Percentiles rank a stretch among this genome's conserved stretches.
phyloP scores from a whole-genome alignment of 2,888 invertebrate species.

The Zeuzera pyrina region DNA sequence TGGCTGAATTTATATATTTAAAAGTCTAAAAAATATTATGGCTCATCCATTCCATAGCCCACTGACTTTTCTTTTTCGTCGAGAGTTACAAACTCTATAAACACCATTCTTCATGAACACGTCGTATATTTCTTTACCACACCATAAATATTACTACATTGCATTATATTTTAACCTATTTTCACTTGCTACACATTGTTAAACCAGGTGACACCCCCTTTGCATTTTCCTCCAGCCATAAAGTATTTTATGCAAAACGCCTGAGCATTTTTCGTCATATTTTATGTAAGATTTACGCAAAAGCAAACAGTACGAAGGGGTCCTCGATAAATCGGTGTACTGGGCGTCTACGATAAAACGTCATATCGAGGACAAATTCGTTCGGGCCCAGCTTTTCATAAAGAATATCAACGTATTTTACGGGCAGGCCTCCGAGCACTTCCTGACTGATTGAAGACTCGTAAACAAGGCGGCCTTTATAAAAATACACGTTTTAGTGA shows the following conservation, averaged over 20 bases:
- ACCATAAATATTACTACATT: conserved; percentile 13
- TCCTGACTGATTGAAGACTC: conserved; percentile 38
- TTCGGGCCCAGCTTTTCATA: conserved; percentile 25
- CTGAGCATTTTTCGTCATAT: conserved; percentile 17
- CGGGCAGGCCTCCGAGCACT: conserved; percentile 18
- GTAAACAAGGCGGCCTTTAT: conserved; percentile 3
- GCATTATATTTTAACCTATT: conserved; percentile 12
- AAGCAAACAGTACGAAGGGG: conserved; percentile 23
- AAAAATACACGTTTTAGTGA: no score
- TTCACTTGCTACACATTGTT: conserved; percentile 13
- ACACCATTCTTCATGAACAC: no score
- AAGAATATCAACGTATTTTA: conserved; percentile 32
- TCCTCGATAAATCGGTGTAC: conserved; percentile 21
- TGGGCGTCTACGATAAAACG: conserved; percentile 30
- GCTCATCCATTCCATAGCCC: no score
- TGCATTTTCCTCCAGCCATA: no score
- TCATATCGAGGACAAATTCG: conserved; percentile 32
- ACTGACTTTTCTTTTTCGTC: no score
- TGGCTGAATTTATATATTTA: no score
- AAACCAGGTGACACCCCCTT: conserved; percentile 7
- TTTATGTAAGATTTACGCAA: conserved; percentile 22
- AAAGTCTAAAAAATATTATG: no score
- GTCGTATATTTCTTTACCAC: no score
- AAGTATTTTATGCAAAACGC: no score
- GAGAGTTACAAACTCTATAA: no score